phyloP scores from a whole-genome alignment of 2,113 vertebrate species.

The Labrus mixtus region DNA sequence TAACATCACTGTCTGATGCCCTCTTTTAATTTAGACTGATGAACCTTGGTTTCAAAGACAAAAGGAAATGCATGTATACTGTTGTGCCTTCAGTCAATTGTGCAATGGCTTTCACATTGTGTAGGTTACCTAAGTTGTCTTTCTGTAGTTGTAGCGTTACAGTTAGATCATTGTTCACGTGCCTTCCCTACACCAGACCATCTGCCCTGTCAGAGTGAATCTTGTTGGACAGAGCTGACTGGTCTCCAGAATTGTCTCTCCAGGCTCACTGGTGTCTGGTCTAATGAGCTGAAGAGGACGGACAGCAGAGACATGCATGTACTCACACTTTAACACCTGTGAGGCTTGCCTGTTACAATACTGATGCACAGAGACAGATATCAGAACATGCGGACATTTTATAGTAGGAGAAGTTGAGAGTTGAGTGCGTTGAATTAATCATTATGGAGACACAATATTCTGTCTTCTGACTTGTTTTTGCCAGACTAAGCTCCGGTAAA shows the following conservation, averaged over 20 bases:
- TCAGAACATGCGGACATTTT: constrained; percentile 26
- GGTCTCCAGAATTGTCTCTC: constrained; percentile 59
- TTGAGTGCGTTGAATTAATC: neutral
- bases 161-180: constrained; percentile 22
- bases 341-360: constrained; percentile 23
- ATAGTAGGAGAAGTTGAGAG: constrained; percentile 15
- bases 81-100: neutral
- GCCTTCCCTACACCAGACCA: constrained; percentile 21
- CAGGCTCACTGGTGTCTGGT: constrained; percentile 58
- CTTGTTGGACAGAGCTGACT: constrained; percentile 52
- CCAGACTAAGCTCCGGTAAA: neutral
- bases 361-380: constrained; percentile 10
- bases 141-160: constrained; percentile 1
- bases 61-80: neutral
- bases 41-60: neutral
- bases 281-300: constrained; percentile 67
- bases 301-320: constrained; percentile 30
- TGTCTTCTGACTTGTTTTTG: neutral
- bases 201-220: constrained; percentile 63
- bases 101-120: neutral
- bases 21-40: neutral
- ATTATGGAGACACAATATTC: constrained; percentile 3
- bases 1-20: neutral
- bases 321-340: constrained; percentile 3
- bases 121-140: neutral